A percentile compares a stretch with the other conserved stretches of the same genome.
These are phyloP conservation scores for Neopipo cinnamomea DNA, from an alignment of 2,113 vertebrate species.

Conservation along the genomic window DNA sequence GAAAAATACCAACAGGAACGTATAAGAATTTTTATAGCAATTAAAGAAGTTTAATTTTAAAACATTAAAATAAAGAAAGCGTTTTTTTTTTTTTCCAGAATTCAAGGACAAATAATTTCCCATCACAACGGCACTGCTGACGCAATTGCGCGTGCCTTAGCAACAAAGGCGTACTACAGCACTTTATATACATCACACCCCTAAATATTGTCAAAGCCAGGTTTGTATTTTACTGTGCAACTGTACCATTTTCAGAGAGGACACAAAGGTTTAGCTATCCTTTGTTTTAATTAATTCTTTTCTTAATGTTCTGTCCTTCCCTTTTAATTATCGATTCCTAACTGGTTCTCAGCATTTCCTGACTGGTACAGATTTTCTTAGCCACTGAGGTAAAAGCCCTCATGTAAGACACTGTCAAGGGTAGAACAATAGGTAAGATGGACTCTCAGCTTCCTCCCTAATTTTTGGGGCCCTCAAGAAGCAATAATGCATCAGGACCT, in stretches of 20 bases:
- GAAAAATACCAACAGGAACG: fast-evolving
- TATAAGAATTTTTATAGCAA: not conserved
- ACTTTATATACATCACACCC: conserved; percentile 35
- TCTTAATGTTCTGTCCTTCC: not conserved
- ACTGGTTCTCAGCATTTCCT: not conserved
- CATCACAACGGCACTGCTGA: conserved; percentile 14
- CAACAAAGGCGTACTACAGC: conserved; percentile 52
- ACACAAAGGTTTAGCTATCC: conserved; percentile 14
- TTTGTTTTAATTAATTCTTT: conserved; percentile 10
- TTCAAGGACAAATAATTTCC: conserved; percentile 32
- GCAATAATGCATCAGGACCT: not conserved
- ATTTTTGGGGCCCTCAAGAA: not conserved
- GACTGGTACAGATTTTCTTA: conserved; percentile 3
- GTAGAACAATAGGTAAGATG: not conserved
- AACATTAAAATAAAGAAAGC: not conserved
- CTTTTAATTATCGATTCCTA: conserved; percentile 44
- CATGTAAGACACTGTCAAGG: not conserved
- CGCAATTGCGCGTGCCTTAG: conserved; percentile 17
- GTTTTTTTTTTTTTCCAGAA: not conserved
- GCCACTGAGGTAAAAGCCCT: not conserved
- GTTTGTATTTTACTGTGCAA: not conserved
- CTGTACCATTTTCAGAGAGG: not conserved
- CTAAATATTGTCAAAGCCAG: conserved; percentile 30
- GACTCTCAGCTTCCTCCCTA: not conserved
- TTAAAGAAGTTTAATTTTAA: not conserved